Evolutionary conservation across 2,113 vertebrate genomes (phyloP), one percentile per base, ranked within the genome.

Genomic region (Halcyon malimbica): DNA sequence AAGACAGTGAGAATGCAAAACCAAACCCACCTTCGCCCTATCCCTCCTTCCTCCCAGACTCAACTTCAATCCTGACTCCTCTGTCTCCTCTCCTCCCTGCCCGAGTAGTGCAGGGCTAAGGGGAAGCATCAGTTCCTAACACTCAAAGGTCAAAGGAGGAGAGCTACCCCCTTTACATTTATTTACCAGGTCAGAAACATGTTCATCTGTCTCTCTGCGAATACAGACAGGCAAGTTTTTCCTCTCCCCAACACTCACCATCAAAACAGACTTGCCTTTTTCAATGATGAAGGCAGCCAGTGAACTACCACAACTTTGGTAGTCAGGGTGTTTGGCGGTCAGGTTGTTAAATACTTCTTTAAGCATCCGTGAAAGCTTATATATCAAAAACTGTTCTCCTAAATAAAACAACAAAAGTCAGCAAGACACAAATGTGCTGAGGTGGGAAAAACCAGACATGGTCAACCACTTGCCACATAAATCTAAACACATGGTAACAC

Each of bases 251-350:
- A 3, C 13, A 63, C 10, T 8, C 70, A 9, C 0, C 1, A 23
- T 8, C 33, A 79, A 90, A 85, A 42, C 20, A 70, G 28, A 98
- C 98, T 98, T 97, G 98, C 99, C 97, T 87, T 97, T 98, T 95
- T 99, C 98, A 89, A 99, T 76, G 90, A 99, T 96, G 97, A 99
- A 99, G 17, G 99, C 99, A 92, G 99, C 99, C 53, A 99, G 85
- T 41, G 99, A 99, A 91, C 94, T 98, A 33, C 98, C 97, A 95
- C 98, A 99, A 59, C 94, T 96, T 23, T 95, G 97, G 95, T 98
- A 99, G 84, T 99, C 97, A 0, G 98, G 98, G 85, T 98, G 90
- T 23, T 81, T 95, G 53, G 91, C 50, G 95, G 98, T 97, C 93
- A 99, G 97, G 68, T 94, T 97, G 71, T 54, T 95, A 91, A 99